Evolutionary conservation across 2,888 invertebrate genomes (phyloP).

Genomic region (Adelognathus sp.): DNA sequence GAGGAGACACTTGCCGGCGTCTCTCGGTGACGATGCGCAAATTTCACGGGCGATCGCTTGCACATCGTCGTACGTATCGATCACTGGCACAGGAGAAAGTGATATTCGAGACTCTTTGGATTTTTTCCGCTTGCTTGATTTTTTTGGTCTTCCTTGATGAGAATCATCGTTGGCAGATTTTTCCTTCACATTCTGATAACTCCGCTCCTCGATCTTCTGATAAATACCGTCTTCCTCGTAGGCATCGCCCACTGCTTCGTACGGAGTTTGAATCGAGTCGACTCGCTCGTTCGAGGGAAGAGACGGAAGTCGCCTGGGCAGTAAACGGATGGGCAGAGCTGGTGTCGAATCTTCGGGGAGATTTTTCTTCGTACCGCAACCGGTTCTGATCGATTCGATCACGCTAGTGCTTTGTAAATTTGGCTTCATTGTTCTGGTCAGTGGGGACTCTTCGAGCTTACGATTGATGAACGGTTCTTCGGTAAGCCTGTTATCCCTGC

Average conservation of each 20-base stretch:
- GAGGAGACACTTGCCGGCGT: background rate
- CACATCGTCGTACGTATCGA: slow-evolving; percentile 63
- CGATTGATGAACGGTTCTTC: slow-evolving; percentile 7
- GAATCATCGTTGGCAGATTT: background rate
- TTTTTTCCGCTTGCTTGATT: slow-evolving; percentile 16
- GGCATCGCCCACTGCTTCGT: slow-evolving; percentile 63
- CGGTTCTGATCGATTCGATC: background rate
- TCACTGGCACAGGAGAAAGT: background rate
- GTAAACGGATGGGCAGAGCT: slow-evolving; percentile 68
- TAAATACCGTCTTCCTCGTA: slow-evolving; percentile 77
- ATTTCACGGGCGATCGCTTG: slow-evolving; percentile 28
- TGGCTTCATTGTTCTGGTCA: background rate
- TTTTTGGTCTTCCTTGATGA: slow-evolving; percentile 7
- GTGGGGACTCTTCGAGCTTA: background rate
- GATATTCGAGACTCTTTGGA: background rate
- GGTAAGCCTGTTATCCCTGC: slow-evolving; percentile 51
- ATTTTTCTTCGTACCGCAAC: slow-evolving; percentile 5
- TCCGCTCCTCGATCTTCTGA: slow-evolving; percentile 74
- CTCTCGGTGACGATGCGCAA: background rate
- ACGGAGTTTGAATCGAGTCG: background rate
- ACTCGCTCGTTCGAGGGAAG: slow-evolving; percentile 63
- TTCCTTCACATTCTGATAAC: slow-evolving; percentile 68
- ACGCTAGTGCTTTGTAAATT: background rate
- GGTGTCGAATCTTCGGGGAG: slow-evolving; percentile 56
- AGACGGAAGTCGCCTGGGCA: slow-evolving; percentile 69